These are phyloP conservation scores for Tiliacea citrago DNA, from an alignment of 2,888 invertebrate genomes.

Conservation along the genomic window DNA sequence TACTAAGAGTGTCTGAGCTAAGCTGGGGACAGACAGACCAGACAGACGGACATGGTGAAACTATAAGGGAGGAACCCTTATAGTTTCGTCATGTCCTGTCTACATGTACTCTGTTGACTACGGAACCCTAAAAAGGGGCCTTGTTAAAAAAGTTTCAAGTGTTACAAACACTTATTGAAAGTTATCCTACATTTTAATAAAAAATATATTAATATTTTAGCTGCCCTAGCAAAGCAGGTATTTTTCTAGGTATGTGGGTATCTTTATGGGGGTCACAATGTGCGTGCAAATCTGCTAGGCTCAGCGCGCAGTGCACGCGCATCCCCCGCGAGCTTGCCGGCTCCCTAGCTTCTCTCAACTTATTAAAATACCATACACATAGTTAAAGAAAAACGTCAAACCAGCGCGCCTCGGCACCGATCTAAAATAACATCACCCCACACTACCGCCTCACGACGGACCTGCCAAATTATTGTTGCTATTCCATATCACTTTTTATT, in stretches of 20 bases:
- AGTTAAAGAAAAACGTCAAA: slow-evolving; percentile 76
- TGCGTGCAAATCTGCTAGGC: slow-evolving; percentile 40
- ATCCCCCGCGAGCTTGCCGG: slow-evolving; percentile 16
- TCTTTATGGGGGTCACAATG: slow-evolving; percentile 25
- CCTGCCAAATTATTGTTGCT: slow-evolving; percentile 72
- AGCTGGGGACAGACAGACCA: too few species aligned
- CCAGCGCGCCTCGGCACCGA: slow-evolving; percentile 76
- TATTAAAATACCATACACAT: slow-evolving; percentile 72
- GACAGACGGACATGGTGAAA: too few species aligned
- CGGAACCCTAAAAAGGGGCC: too few species aligned
- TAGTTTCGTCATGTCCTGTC: too few species aligned
- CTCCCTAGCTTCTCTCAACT: slow-evolving; percentile 42
- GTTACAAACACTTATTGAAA: neutral
- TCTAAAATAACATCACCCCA: slow-evolving; percentile 81
- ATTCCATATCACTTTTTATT: slow-evolving; percentile 53
- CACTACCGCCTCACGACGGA: slow-evolving; percentile 65
- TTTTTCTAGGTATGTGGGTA: slow-evolving; percentile 10
- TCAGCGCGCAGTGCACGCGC: slow-evolving; percentile 40
- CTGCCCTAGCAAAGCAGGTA: neutral
- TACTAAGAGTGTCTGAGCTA: too few species aligned
- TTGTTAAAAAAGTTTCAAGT: neutral
- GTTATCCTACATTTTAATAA: neutral
- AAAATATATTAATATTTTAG: neutral
- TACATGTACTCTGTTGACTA: too few species aligned
- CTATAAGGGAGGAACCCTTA: too few species aligned